Base-by-base conservation (phyloP, 2,888 invertebrate species). In the Acleris holmiana region DNA sequence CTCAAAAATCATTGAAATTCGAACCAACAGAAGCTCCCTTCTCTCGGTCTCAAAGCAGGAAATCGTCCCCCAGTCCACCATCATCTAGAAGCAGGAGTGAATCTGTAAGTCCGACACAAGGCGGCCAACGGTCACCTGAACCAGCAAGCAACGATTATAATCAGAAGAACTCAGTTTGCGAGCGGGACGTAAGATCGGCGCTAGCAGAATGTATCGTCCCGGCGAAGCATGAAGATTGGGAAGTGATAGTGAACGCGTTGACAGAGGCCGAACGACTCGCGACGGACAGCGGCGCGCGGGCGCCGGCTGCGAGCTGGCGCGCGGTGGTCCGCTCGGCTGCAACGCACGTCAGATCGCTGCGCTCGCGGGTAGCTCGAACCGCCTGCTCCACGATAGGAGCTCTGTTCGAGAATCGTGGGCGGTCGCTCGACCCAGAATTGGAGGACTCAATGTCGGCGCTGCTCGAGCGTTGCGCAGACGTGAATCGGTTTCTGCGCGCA, bases 311-410 rank as follows among this genome's bases (percentile, higher is more conserved):
- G 23, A 95, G 95, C 70, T 91, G 92, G 84, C 93, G 95, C 8
- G 94, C 94, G 68, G 90, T 97, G 41, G 95, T 96, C 0, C 93
- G 95, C n/a, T 93, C 94, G 67, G 85, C 98, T 23, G 95, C 96
- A 0, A 93, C 94, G 67, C 96, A 98, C 77, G 96, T 98, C 53
- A 96, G 96, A 71, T 99, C 98, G 85, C 93, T 99, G 67, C 94
- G 99, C 23, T 99, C 99, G 0, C 97, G 98, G 81, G 98, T 98
- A 0, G 96, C 99, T 0, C 94, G 99, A 54, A 94, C 96, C 4
- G 98, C 99, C 17, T 98, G 99, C 78, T 93, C 95, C 68, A 95
- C 97, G 7, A 93, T 98, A 48, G 95, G 95, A 1, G 96, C 98
- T 67, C 86, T 99, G 71, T 99, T 98, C 81, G 89, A 92, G 29